Conservation (phyloP, 2,797 vertebrate species). For the Enteromius trimaculatus region DNA sequence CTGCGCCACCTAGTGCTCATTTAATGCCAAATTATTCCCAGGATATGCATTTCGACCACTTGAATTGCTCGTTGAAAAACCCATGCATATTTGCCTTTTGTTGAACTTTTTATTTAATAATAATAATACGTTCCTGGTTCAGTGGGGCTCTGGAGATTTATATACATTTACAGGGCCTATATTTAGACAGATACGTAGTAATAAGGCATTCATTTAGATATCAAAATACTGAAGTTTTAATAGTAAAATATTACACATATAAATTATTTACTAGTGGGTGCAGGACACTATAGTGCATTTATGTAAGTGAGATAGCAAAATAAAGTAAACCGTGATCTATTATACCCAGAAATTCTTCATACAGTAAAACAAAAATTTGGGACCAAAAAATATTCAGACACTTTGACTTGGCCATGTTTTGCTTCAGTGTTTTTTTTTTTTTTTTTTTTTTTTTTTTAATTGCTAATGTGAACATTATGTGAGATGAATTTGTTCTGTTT, state of each 20-base stretch:
- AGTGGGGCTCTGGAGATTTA: background rate
- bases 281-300: background rate
- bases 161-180: background rate
- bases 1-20: conserved; percentile 75
- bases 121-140: background rate
- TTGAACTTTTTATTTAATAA: background rate
- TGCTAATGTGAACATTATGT: background rate
- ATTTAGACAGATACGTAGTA: background rate
- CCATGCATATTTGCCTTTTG: background rate
- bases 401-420: background rate
- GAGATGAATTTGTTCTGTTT: no score
- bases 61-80: background rate
- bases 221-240: background rate
- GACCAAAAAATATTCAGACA: background rate
- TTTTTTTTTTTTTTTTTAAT: background rate
- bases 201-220: background rate
- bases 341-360: background rate
- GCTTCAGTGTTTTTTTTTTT: no score
- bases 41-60: background rate
- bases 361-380: no score
- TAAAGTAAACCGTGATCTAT: background rate
- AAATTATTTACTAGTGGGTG: background rate
- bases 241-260: no score
- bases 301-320: background rate
- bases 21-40: background rate